Conservation (phyloP, 2,888 invertebrate genomes). For the Aphodius sticticus region DNA sequence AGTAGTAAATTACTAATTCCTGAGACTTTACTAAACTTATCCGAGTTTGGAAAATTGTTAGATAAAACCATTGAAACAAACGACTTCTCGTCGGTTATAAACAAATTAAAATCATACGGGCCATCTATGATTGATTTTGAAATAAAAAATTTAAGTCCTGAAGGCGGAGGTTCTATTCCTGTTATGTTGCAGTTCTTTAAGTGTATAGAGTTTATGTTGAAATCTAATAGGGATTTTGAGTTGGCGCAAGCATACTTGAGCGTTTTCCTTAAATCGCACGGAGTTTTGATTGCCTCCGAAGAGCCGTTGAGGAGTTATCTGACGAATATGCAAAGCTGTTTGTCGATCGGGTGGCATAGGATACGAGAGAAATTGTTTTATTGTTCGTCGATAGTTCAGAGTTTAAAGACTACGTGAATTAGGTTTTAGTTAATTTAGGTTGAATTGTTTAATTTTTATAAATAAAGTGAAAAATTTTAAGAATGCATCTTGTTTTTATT, state of each 20-base stretch:
- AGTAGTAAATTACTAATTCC: constrained; percentile 66
- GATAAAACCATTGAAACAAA: constrained; percentile 61
- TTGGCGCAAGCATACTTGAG: constrained; percentile 89
- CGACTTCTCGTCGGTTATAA: constrained; percentile 67
- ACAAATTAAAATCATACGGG: constrained; percentile 72
- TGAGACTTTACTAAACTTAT: constrained; percentile 70
- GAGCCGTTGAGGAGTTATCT: constrained; percentile 66
- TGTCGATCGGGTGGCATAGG: constrained; percentile 70
- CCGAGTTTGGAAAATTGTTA: constrained; percentile 73
- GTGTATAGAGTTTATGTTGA: constrained; percentile 75
- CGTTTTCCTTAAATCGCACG: constrained; percentile 85
- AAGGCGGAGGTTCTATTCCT: constrained; percentile 73
- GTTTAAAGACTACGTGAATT: constrained; percentile 47
- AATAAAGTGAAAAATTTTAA: background rate
- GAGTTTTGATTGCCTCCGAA: constrained; percentile 66
- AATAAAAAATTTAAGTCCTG: constrained; percentile 79
- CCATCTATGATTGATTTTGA: constrained; percentile 90
- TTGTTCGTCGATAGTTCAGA: constrained; percentile 78
- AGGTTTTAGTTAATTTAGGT: background rate
- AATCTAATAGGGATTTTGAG: constrained; percentile 85
- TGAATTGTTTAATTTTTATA: background rate
- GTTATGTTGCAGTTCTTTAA: constrained; percentile 82
- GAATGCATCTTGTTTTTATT: too few species aligned
- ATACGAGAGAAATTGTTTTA: constrained; percentile 76
- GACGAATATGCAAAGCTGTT: constrained; percentile 66